Percentiles rank a stretch among this genome's conserved stretches.
These are phyloP conservation scores for rabbit (Oryctolagus cuniculus) DNA, from an alignment of 2,113 vertebrate genomes.

Conservation along the genomic window mOryCun1.1 NC_091448.1:29347501-29348000, in stretches of 20 bases:
- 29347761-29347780: neutral
- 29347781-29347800: neutral
- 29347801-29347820: neutral
- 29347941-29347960: slow-evolving; percentile 36
- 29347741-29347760: neutral
- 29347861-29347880: neutral
- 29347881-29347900: neutral
- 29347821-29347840: neutral
- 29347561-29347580: neutral
- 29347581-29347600: neutral
- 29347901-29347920: slow-evolving; percentile 23
- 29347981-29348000: slow-evolving; percentile 61
- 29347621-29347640: neutral
- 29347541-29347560: neutral
- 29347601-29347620: neutral
- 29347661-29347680: neutral
- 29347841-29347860: neutral
- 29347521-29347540: neutral
- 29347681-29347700: neutral
- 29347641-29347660: neutral
- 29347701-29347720: neutral
- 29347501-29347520: neutral
- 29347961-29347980: slow-evolving; percentile 12
- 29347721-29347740: neutral
- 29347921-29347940: slow-evolving; percentile 30